These are phyloP conservation scores for Rhamnusium bicolor DNA, from an alignment of 2,888 invertebrate species.

Conservation along the genomic window DNA sequence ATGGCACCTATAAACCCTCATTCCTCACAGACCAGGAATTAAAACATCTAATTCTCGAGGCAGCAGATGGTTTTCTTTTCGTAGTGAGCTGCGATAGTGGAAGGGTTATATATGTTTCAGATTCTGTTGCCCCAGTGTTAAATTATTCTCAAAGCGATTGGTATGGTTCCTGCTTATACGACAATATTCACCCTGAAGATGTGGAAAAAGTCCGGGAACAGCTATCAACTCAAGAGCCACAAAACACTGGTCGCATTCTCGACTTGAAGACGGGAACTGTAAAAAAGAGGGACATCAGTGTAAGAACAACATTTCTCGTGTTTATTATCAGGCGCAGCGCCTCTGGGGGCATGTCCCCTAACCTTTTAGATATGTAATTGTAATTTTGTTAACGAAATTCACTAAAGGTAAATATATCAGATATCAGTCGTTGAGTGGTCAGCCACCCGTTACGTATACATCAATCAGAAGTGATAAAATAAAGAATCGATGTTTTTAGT, in stretches of 20 bases:
- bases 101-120: conserved; percentile 97
- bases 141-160: conserved; percentile 98
- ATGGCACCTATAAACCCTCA: conserved; percentile 98
- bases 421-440: too few relatives aligned
- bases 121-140: conserved; percentile 97
- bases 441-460: too few relatives aligned
- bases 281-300: conserved; percentile 98
- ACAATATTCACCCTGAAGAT: conserved; percentile 98
- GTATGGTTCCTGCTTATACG: conserved; percentile 96
- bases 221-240: conserved; percentile 96
- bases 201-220: conserved; percentile 98
- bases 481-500: too few relatives aligned
- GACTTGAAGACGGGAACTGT: conserved; percentile 99
- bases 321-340: too few relatives aligned
- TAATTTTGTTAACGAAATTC: too few relatives aligned
- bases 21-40: conserved; percentile 99
- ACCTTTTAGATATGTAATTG: too few relatives aligned
- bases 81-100: conserved; percentile 98
- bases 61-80: conserved; percentile 98
- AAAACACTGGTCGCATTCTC: conserved; percentile 94
- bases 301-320: too few relatives aligned
- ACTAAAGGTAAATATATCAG: too few relatives aligned
- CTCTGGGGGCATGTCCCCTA: too few relatives aligned
- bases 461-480: too few relatives aligned
- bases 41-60: conserved; percentile 98